phyloP scores from a whole-genome alignment of 2,797 vertebrate species.

The Parauchenoglanis ngamensis region DNA sequence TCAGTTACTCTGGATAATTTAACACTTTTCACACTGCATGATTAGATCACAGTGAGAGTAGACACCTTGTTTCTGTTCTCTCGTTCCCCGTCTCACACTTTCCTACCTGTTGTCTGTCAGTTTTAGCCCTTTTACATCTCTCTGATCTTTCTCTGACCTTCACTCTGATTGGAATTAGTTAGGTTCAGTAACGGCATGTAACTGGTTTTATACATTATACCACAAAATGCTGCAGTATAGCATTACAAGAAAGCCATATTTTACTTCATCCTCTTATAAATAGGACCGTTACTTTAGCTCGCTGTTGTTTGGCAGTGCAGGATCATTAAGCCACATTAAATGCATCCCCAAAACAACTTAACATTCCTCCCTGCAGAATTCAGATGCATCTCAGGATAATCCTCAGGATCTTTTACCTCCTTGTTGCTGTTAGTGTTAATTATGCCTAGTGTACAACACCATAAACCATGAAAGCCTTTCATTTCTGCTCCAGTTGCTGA shows the following conservation, averaged over 20 bases:
- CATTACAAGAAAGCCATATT: neutral
- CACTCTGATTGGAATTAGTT: neutral
- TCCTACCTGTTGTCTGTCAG: constrained; percentile 26
- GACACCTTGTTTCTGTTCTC: constrained; percentile 59
- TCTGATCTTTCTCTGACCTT: constrained; percentile 9
- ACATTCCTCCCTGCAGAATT: constrained; percentile 6
- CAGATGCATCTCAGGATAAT: neutral
- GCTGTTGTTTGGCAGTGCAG: neutral
- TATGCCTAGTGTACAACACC: neutral
- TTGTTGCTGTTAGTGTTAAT: neutral
- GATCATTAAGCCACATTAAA: constrained; percentile 1
- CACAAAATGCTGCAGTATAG: too few species aligned
- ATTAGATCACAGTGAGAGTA: constrained; percentile 65
- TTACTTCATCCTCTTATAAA: neutral
- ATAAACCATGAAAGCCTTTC: neutral
- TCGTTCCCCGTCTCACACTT: constrained; percentile 33
- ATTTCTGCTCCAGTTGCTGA: neutral
- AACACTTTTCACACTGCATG: constrained; percentile 59
- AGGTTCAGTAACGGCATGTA: too few species aligned
- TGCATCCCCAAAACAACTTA: neutral
- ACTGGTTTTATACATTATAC: neutral
- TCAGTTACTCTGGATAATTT: constrained; percentile 62
- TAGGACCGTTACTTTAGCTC: neutral
- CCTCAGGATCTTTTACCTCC: neutral
- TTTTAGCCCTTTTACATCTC: neutral